phyloP scores from a whole-genome alignment of 2,113 vertebrate genomes.

The Hystrix cristata region DNA sequence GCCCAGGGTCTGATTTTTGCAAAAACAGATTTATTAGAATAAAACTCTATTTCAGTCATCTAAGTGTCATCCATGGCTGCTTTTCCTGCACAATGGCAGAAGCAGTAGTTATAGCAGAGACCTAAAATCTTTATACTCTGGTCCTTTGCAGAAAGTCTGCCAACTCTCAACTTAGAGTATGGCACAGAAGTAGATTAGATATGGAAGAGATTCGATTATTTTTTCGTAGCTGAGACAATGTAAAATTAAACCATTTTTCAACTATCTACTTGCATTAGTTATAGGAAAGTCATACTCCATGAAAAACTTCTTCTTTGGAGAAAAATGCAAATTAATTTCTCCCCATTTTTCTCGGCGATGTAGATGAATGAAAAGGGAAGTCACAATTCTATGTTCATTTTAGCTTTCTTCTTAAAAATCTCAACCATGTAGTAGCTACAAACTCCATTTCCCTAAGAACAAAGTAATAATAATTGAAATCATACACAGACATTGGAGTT shows the following conservation, averaged over 20 bases:
- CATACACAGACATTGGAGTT: not conserved
- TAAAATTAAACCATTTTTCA: not conserved
- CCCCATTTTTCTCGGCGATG: not conserved
- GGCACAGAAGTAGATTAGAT: not conserved
- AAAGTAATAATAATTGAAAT: not conserved
- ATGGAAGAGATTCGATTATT: not conserved
- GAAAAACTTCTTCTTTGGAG: not conserved
- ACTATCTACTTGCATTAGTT: not conserved
- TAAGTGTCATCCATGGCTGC: not conserved
- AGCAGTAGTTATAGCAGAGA: not conserved
- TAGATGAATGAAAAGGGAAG: not conserved
- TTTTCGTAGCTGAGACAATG: not conserved
- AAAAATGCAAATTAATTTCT: not conserved
- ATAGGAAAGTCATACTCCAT: not conserved
- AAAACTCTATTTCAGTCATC: not conserved
- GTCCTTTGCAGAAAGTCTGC: not conserved
- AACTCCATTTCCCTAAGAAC: slow-evolving; percentile 13
- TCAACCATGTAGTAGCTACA: not conserved
- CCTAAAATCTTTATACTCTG: not conserved
- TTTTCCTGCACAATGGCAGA: not conserved
- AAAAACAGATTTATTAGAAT: not conserved
- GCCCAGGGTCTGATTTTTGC: not conserved
- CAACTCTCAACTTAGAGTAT: not conserved
- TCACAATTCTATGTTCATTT: not conserved
- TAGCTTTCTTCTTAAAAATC: not conserved